Conservation (phyloP, 2,797 vertebrate genomes). For the Poliocrania exsul region DNA sequence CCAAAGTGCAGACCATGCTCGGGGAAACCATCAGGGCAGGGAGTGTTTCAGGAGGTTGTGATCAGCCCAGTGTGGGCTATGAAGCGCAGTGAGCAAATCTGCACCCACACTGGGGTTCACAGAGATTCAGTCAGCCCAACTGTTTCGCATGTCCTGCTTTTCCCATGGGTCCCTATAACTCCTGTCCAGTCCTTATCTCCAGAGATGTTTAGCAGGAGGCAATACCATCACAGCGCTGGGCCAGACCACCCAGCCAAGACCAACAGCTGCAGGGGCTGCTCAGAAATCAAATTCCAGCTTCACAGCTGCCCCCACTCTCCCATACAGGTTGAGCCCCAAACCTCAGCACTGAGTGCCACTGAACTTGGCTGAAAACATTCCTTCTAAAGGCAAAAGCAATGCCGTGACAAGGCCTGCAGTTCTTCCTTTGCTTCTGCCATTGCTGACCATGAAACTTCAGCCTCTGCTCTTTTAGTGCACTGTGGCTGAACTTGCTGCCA, state of each 20-base stretch:
- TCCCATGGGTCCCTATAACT: fast-evolving
- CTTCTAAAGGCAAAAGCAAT: not conserved
- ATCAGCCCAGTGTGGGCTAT: fast-evolving
- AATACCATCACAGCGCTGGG: not conserved
- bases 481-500: slow-evolving; percentile 71
- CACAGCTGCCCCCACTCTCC: not conserved
- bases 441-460: slow-evolving; percentile 62
- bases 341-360: not conserved
- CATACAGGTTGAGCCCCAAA: not conserved
- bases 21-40: not conserved
- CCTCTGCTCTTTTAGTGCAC: slow-evolving; percentile 55
- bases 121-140: not conserved
- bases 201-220: not conserved
- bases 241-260: not conserved
- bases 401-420: not conserved
- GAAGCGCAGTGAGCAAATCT: not conserved
- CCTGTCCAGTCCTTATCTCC: not conserved
- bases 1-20: fast-evolving
- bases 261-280: not conserved
- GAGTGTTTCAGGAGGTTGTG: fast-evolving
- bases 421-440: slow-evolving; percentile 11
- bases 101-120: fast-evolving
- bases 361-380: not conserved
- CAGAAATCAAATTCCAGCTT: not conserved
- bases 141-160: not conserved